phyloP scores from a whole-genome alignment of 2,797 vertebrate genomes.

The Simalia tracyae region DNA sequence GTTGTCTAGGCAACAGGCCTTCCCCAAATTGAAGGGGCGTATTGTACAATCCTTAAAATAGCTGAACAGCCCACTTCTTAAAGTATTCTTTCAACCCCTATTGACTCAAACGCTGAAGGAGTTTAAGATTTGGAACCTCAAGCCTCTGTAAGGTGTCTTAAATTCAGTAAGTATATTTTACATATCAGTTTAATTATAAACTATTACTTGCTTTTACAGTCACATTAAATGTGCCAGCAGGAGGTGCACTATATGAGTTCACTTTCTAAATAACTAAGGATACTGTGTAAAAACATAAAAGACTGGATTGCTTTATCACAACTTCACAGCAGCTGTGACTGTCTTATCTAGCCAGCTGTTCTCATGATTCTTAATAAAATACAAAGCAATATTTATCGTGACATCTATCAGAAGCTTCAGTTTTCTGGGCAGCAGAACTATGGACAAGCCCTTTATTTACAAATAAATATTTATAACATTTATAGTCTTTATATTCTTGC shows the following conservation, averaged over 20 bases:
- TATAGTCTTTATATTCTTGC: not conserved
- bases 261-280: constrained; percentile 23
- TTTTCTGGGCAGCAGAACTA: not conserved
- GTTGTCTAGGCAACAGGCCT: constrained; percentile 41
- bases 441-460: not conserved
- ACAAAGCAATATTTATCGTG: not conserved
- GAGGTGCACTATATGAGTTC: not conserved
- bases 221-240: constrained; percentile 17
- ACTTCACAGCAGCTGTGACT: not conserved
- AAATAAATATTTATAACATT: constrained; percentile 13
- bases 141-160: constrained; percentile 17
- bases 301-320: not conserved
- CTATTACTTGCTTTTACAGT: constrained; percentile 16
- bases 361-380: not conserved
- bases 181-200: constrained; percentile 37
- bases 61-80: constrained; percentile 19
- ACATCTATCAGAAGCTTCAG: not conserved
- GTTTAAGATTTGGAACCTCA: not conserved
- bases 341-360: not conserved
- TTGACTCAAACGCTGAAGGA: not conserved
- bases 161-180: not conserved
- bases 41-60: constrained; percentile 34
- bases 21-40: constrained; percentile 9
- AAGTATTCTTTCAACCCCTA: not conserved
- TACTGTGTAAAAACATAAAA: not conserved